phyloP scores from a whole-genome alignment of 2,888 invertebrate genomes.

The Deilephila elpenor region DNA sequence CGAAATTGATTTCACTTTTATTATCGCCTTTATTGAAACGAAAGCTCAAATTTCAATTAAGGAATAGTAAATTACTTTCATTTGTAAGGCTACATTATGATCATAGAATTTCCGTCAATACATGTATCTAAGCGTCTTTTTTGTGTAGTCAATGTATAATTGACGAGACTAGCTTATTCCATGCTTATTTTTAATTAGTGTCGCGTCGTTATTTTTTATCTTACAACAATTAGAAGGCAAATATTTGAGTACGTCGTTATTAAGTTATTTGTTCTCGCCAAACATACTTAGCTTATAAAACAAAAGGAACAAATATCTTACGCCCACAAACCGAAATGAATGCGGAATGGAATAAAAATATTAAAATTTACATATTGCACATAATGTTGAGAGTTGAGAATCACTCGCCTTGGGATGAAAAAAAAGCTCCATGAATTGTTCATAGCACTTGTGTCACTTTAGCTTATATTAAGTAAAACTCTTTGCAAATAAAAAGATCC shows the following conservation, averaged over 20 bases:
- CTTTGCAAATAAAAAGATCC: not conserved
- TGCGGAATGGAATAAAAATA: not conserved
- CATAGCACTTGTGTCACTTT: too few species aligned
- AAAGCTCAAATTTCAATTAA: too few species aligned
- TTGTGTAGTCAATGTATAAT: too few species aligned
- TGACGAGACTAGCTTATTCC: too few species aligned
- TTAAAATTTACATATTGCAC: not conserved
- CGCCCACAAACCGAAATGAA: not conserved
- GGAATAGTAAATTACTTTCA: too few species aligned
- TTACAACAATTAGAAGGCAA: not conserved
- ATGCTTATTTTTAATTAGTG: not conserved
- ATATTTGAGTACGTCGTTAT: conserved; percentile 12
- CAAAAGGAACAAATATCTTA: not conserved
- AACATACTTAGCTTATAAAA: not conserved
- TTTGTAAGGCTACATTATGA: too few species aligned
- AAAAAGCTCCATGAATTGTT: too few species aligned
- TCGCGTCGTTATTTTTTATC: conserved; percentile 1
- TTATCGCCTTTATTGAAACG: too few species aligned
- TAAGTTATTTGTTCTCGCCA: not conserved
- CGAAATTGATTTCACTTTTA: too few species aligned
- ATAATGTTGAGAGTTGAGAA: not conserved
- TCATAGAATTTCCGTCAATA: too few species aligned
- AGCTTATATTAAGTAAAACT: not conserved
- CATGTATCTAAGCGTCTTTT: too few species aligned
- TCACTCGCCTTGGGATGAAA: too few species aligned